phyloP scores from a whole-genome alignment of 1,140 invertebrate genomes.

The Melanaphis sacchari region DNA sequence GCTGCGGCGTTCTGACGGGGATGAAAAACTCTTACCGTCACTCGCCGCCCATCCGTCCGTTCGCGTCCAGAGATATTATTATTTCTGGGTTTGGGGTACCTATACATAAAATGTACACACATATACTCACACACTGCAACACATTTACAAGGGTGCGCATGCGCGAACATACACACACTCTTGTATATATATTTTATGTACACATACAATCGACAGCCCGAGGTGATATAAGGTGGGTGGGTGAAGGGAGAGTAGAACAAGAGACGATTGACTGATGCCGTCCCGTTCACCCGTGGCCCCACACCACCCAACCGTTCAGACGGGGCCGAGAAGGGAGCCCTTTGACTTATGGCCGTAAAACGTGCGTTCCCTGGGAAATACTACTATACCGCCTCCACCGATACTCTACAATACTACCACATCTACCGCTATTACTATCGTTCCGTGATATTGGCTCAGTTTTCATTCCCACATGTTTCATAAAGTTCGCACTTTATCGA shows the following conservation, averaged over 20 bases:
- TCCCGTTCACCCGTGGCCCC: background rate
- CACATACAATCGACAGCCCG: constrained; percentile 7
- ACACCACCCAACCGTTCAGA: background rate
- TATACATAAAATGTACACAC: background rate
- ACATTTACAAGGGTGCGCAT: background rate
- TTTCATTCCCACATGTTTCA: constrained; percentile 48
- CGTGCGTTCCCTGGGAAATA: constrained; percentile 49
- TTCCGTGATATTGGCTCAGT: constrained; percentile 46
- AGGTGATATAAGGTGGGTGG: background rate
- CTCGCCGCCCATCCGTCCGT: no score
- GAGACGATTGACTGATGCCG: constrained; percentile 56
- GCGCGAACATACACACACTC: background rate
- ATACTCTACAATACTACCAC: background rate
- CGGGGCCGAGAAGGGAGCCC: background rate
- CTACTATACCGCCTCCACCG: background rate
- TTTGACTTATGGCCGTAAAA: constrained; percentile 56
- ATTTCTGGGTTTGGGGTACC: constrained; percentile 35
- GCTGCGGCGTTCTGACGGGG: constrained; percentile 40
- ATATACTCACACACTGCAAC: background rate
- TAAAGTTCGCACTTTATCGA: constrained; percentile 54
- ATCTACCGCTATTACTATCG: background rate
- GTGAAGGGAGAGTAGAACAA: background rate
- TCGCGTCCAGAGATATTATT: constrained; percentile 42
- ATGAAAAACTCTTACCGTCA: constrained; percentile 46
- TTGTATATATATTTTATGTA: background rate